phyloP scores from a whole-genome alignment of 2,797 vertebrate genomes.

The Premnoplex brunnescens region DNA sequence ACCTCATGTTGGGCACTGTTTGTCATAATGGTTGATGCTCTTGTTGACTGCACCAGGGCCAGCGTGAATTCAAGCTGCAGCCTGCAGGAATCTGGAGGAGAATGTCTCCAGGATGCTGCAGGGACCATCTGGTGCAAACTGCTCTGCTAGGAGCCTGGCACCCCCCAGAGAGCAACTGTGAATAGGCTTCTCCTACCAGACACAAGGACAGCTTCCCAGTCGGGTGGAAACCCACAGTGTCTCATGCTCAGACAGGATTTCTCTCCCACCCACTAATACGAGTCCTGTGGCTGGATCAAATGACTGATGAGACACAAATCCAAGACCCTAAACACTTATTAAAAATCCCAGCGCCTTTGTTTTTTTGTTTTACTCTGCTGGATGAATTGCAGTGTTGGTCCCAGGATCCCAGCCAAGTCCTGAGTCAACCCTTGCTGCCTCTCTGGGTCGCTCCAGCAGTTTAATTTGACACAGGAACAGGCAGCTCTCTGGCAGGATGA shows the following conservation, averaged over 20 bases:
- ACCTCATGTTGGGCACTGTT: background rate
- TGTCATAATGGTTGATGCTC: background rate
- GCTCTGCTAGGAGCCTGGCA: slow-evolving; percentile 8
- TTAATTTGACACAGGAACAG: slow-evolving; percentile 23
- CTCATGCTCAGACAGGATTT: slow-evolving; percentile 32
- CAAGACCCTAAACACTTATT: slow-evolving; percentile 33
- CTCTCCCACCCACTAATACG: slow-evolving; percentile 12
- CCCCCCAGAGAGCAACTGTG: background rate
- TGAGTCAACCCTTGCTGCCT: slow-evolving; percentile 21
- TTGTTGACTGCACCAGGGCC: background rate
- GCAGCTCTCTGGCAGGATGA: background rate
- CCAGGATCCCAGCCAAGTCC: slow-evolving; percentile 40
- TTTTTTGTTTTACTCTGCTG: slow-evolving; percentile 8
- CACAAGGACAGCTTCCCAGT: background rate
- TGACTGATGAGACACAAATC: slow-evolving; percentile 40
- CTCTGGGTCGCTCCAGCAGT: background rate
- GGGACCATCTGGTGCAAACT: slow-evolving; percentile 33
- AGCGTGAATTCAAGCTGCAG: background rate
- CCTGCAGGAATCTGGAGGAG: background rate
- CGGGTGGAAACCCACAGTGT: background rate
- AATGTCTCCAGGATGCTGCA: background rate
- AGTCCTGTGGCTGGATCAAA: slow-evolving; percentile 49
- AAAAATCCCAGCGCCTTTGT: slow-evolving; percentile 21
- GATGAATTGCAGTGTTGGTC: background rate
- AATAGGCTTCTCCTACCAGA: slow-evolving; percentile 33